Base-by-base conservation (phyloP, 2,888 invertebrate species). In the Eupelmus urozonus region DNA sequence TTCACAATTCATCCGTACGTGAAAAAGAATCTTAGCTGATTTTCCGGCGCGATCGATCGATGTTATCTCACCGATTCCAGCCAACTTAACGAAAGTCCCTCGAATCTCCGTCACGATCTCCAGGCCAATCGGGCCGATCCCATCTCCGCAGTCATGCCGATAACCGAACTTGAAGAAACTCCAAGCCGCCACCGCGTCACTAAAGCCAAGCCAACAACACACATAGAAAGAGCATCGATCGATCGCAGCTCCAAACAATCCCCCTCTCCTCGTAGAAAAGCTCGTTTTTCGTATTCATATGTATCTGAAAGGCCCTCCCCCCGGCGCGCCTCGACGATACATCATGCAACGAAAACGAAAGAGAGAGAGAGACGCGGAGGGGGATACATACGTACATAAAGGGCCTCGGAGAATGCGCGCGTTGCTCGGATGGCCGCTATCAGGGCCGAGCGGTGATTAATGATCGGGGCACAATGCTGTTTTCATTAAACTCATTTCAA, bases 401-500 rank as follows among this genome's bases (percentile, higher is more conserved):
- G 49, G 49, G 49, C 49, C 34, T 49, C n/a, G 67, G 79, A 75
- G 76, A 80, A 77, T 62, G 79, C 60, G 72, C 69, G 76, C 80
- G 82, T 83, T 83, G 85, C 85, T 86, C 84, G 86, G 87, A 86
- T 85, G 85, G 85, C 83, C 85, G 85, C 86, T 89, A 89, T 89
- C 87, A 86, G 86, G 86, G 86, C 85, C 85, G 42, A 59, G 51
- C n/a, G 34, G 65, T 89, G 89, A 89, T 89, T 89, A 89, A 89
- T 89, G 89, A 86, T 88, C 85, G 71, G 71, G 81, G 27, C 85
- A 89, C 89, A 89, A 89, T 89, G 86, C 87, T 87, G 87, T 89
- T 89, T 89, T 89, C 88, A 89, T 89, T 89, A 88, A 88, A 88
- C 87, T 88, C 88, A 88, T 89, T 89, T 88, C 88, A 88, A 82